phyloP scores from a whole-genome alignment of 2,888 invertebrate genomes.

The Ganaspis brasiliensis region DNA sequence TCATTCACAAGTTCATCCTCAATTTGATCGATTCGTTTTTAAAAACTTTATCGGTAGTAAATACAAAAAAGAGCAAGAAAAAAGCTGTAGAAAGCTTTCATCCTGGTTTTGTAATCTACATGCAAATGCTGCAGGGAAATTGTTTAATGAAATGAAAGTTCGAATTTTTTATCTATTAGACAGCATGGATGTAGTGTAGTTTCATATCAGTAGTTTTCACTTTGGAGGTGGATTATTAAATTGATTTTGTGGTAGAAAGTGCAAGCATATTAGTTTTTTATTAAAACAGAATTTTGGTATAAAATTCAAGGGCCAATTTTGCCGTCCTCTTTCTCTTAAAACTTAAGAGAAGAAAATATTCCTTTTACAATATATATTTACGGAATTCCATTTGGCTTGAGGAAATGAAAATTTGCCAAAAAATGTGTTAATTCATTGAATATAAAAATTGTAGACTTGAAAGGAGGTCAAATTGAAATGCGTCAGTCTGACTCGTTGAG shows the following conservation, averaged over 20 bases:
- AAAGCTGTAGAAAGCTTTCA: slow-evolving; percentile 31
- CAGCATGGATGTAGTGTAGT: slow-evolving; percentile 6
- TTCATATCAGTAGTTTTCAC: slow-evolving; percentile 19
- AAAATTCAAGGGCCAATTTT: too few species aligned
- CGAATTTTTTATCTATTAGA: slow-evolving; percentile 3
- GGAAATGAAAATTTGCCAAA: not conserved
- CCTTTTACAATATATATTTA: too few species aligned
- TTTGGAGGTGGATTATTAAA: not conserved
- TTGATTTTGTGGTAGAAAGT: not conserved
- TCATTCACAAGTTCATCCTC: not conserved
- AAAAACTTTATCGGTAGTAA: not conserved
- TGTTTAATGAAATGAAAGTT: slow-evolving; percentile 41
- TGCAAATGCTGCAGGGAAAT: slow-evolving; percentile 42
- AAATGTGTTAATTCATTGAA: not conserved
- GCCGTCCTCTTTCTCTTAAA: too few species aligned
- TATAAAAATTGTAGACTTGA: not conserved
- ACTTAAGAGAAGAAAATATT: too few species aligned
- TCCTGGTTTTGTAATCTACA: slow-evolving; percentile 7
- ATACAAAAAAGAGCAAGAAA: not conserved
- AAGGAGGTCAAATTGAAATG: slow-evolving; percentile 14
- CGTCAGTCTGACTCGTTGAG: not conserved
- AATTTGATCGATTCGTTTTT: slow-evolving; percentile 26
- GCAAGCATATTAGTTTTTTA: too few species aligned
- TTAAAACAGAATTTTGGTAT: too few species aligned
- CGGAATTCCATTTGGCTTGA: too few species aligned